Evolutionary conservation across 1,140 invertebrate species (phyloP).

Genomic region (Akabosia matsudoensis): DNA sequence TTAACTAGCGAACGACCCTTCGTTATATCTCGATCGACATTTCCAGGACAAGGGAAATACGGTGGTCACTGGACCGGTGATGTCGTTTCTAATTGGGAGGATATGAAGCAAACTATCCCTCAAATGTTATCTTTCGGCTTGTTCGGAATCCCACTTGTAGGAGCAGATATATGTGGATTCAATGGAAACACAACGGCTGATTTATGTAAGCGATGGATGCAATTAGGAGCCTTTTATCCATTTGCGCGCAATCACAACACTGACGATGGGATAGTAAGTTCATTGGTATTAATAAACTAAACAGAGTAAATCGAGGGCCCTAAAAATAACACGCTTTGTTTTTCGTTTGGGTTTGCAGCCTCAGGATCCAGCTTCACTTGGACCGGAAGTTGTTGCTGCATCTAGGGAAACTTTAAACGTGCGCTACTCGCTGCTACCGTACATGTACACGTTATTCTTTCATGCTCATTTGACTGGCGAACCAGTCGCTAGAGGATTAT

Average conservation of each 20-base stretch:
- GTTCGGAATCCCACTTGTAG: conserved; percentile 74
- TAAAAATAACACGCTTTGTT: not conserved
- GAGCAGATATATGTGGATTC: conserved; percentile 89
- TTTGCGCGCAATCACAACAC: conserved; percentile 84
- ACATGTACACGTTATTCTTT: conserved; percentile 77
- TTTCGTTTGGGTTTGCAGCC: conserved; percentile 55
- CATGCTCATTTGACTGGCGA: conserved; percentile 66
- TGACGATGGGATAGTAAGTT: conserved; percentile 64
- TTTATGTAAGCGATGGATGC: conserved; percentile 75
- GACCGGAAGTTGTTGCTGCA: conserved; percentile 62
- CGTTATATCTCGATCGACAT: conserved; percentile 78
- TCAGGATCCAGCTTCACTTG: conserved; percentile 74
- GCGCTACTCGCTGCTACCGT: conserved; percentile 73
- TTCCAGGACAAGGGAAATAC: conserved; percentile 72
- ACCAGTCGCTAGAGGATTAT: conserved; percentile 72
- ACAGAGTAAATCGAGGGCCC: not conserved
- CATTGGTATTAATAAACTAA: conserved; percentile 12
- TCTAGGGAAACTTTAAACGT: conserved; percentile 62
- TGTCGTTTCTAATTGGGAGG: conserved; percentile 67
- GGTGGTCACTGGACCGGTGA: conserved; percentile 92
- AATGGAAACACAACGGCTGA: conserved; percentile 67
- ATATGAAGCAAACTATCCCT: conserved; percentile 62
- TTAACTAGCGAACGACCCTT: conserved; percentile 70
- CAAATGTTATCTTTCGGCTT: conserved; percentile 74
- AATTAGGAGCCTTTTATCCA: conserved; percentile 81